These are phyloP conservation scores for Amitus sp. DNA, from an alignment of 2,888 invertebrate genomes.

Conservation along the genomic window DNA sequence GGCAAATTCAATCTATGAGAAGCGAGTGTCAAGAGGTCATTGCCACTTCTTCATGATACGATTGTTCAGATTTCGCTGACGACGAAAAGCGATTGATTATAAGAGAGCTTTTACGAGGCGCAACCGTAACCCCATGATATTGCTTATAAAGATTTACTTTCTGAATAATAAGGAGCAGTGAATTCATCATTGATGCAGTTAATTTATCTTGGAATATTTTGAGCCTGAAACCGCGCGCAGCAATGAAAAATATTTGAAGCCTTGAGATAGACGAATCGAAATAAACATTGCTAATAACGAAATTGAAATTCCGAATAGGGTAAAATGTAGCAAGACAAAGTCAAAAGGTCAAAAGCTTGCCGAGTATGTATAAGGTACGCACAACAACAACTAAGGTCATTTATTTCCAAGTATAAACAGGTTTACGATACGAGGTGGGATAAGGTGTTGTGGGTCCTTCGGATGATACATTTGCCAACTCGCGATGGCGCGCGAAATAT, in stretches of 20 bases:
- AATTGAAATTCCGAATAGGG: too few species aligned
- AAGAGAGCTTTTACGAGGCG: not conserved
- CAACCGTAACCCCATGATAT: not conserved
- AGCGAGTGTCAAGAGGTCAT: conserved; percentile 24
- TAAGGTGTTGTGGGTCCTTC: not conserved
- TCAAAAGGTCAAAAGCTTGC: too few species aligned
- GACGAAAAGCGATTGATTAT: not conserved
- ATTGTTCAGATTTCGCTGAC: not conserved
- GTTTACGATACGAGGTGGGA: not conserved
- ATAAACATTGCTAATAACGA: too few species aligned
- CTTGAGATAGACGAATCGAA: too few species aligned
- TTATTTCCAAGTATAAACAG: conserved; percentile 4
- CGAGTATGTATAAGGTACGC: not conserved
- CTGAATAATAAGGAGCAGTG: too few species aligned
- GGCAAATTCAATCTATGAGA: conserved; percentile 56
- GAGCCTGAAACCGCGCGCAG: too few species aligned
- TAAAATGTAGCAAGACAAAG: too few species aligned
- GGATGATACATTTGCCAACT: conserved; percentile 9
- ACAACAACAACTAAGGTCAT: not conserved
- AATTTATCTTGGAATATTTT: too few species aligned
- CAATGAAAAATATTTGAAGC: too few species aligned
- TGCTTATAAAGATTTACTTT: too few species aligned
- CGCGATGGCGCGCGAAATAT: conserved; percentile 29
- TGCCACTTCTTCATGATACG: conserved; percentile 15
- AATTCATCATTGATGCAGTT: too few species aligned